Base-by-base conservation (phyloP, 2,113 vertebrate species). In the Labeo rohita region DNA sequence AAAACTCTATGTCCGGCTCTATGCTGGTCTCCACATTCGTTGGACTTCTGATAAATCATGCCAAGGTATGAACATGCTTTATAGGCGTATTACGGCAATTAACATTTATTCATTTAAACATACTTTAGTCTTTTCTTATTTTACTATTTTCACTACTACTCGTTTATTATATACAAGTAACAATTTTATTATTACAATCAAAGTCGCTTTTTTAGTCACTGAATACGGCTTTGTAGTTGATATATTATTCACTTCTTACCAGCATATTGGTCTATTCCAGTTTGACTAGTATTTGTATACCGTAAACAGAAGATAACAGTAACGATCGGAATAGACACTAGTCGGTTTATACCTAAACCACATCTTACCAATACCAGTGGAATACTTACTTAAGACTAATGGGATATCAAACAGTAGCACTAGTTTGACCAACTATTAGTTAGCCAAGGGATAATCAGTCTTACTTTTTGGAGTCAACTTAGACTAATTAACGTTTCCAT, bases 11-110 rank as follows among this genome's bases (percentile, higher is more conserved):
- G 89, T 95, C 98, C 0, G 96, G 97, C 6, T 98, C 97, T 2
- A 92, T 97, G 92, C 95, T 99, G 92, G 95, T 99, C 80, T 99
- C 97, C 84, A 96, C 97, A 79, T 98, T 99, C 92, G 96, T 98
- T 77, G 97, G 97, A 88, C 95, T 99, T 36, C 95, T 99, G 85
- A 97, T 99, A 89, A 97, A 98, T 93, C 98, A 98, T 93, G 96
- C 96, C 88, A 99, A 98, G 98, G 98, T 99, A 96, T 68, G 94
- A 88, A 52, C 49, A 84, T 34, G 59, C 66, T 34, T 8, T 16
- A 61, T 15, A 23, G 2, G 68, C 39, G 68, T 72, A 6, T 72
- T 45, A 45, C 18, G 18, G 70, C 39, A 8, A 45, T 54, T 8
- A 50, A 49, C 72, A 66, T n/a, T 2, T 68, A 61, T 65, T 65